Base-by-base conservation (phyloP, 2,113 vertebrate genomes). In the Plecturocebus donacophilus region DNA sequence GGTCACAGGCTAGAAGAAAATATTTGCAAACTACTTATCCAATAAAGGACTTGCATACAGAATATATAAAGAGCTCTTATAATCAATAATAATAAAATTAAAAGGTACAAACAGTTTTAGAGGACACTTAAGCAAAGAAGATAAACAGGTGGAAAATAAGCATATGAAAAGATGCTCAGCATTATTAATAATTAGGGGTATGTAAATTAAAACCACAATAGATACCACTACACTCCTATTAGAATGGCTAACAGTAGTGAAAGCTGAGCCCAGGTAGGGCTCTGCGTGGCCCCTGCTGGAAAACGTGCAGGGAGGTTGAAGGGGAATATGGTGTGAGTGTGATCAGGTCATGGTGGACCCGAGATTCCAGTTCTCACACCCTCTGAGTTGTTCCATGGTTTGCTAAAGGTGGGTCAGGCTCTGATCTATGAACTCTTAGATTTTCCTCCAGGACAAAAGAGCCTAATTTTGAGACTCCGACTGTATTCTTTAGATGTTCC, bases 21-120 rank as follows among this genome's bases (percentile, higher is more conserved):
- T 76, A 66, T 64, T 90, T 85, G 52, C 16, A 58, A 56, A 45
- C 85, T 11, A 81, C n/a, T 47, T 64, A 32, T 49, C 54, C 75
- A 66, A 81, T 75, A 80, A 86, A 75, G 25, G 23, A 49, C n/a
- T 90, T 85, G 20, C 52, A 8, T 73, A 85, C 8, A 27, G 40
- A 92, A 80, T 45, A 49, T 47, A 32, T 73, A 76, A 86, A 92
- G 25, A 81, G 42, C 21, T 56, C 40, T 91, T 45, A 49, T 54
- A 95, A 97, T 87, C 25, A 79, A 6, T 66, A 40, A 52, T 14
- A 84, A 42, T 79, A 68, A 88, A 90, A 95, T 30, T 73, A 47
- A 93, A 96, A 85, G 81, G 40, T 21, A 10, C 49, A 87, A 79
- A 68, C 1, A 32, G 32, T 66, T 73, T 66, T 77, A 94, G 54